Base-by-base conservation (phyloP, 2,113 vertebrate genomes). In the Pandion haliaetus region DNA sequence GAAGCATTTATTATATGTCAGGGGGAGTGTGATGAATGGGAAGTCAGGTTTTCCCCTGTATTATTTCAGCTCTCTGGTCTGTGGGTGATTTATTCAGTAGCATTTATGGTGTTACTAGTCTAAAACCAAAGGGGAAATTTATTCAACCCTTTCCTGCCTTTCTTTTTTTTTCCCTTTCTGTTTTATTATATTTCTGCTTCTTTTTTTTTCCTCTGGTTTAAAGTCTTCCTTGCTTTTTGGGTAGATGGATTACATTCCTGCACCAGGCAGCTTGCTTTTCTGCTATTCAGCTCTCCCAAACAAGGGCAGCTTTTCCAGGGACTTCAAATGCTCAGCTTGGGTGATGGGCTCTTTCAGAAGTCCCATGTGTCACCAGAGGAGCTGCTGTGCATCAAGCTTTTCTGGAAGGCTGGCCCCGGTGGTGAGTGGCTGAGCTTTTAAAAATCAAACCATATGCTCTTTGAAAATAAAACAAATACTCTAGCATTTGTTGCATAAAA, bases 101-200 rank as follows among this genome's bases (percentile, higher is more conserved):
- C 72, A 9, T 96, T 93, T 95, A 69, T 58, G 59, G 85, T 80
- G 91, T 86, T 93, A 93, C 74, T 66, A 84, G 77, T 72, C 72
- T 74, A 87, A 97, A 96, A 95, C 66, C 78, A 88, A 85, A 95
- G 78, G 96, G 79, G 83, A 95, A 90, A 91, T 96, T 91, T 95
- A 92, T 96, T 96, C 89, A 95, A 66, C 63, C 82, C 40, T 88
- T 91, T 55, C n/a, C 82, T 78, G 90, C 62, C 55, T 95, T 92
- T 44, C 24, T 61, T 89, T 73, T 79, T 69, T 72, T 59, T 54
- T 25, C 36, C 10, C n/a, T 78, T 82, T 84, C 36, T 79, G 34
- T 73, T 92, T 85, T 65, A 59, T 86, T 91, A 31, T 58, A 69
- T 85, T 84, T 76, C 78, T 59, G 69, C 57, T 12, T 26, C 16